phyloP scores from a whole-genome alignment of 2,113 vertebrate genomes.

The Ochotona curzoniae region DNA sequence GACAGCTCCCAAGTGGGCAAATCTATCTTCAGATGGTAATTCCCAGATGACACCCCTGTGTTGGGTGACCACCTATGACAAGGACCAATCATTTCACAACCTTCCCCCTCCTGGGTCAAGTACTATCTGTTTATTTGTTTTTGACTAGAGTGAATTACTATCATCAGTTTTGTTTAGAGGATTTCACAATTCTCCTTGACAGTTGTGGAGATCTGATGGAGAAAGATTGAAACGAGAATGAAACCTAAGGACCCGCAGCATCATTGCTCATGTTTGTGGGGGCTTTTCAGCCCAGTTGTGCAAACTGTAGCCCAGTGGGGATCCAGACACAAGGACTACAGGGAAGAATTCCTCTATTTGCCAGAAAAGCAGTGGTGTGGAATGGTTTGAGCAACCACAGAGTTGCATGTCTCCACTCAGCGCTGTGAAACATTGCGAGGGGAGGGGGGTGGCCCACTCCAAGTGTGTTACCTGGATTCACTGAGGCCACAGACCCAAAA shows the following conservation, averaged over 20 bases:
- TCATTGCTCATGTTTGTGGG: not conserved
- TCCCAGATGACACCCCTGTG: not conserved
- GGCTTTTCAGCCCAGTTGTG: conserved; percentile 30
- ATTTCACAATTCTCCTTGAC: conserved; percentile 60
- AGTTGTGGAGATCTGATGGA: conserved; percentile 9
- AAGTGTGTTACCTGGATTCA: not conserved
- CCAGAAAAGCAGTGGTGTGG: not conserved
- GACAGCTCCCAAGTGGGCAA: not conserved
- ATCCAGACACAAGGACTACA: not conserved
- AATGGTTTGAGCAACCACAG: conserved; percentile 26
- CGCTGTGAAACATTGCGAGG: not conserved
- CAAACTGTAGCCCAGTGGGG: conserved; percentile 35
- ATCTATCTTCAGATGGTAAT: not conserved
- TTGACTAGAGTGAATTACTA: conserved; percentile 39
- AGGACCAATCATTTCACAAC: conserved; percentile 49
- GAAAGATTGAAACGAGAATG: not conserved
- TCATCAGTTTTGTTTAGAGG: conserved; percentile 53
- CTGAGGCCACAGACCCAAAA: not conserved
- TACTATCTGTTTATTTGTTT: conserved; percentile 56
- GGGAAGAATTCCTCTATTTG: not conserved
- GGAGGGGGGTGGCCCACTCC: not conserved
- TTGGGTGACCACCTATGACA: not conserved
- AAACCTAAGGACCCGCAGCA: not conserved
- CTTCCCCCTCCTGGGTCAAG: not conserved
- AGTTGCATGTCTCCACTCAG: conserved; percentile 1